Evolutionary conservation across 2,113 vertebrate genomes (phyloP).

Genomic region (Genyomyrus donnyi): DNA sequence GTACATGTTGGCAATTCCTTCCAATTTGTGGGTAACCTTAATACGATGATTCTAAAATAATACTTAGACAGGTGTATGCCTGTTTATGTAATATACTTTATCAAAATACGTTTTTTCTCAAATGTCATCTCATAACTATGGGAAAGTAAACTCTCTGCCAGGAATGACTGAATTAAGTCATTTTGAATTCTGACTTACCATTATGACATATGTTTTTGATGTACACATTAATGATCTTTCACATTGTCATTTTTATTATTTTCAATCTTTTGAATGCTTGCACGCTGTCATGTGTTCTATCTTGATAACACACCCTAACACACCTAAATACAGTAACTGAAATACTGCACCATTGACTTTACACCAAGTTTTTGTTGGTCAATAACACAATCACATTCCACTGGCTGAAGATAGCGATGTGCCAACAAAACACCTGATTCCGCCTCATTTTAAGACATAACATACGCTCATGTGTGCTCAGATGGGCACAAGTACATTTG

Average conservation of each 20-base stretch:
- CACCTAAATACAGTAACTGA: neutral
- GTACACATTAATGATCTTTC: too few relatives aligned
- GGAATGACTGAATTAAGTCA: neutral
- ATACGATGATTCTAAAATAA: neutral
- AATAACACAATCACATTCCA: neutral
- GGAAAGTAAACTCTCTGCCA: neutral
- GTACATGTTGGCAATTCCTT: neutral
- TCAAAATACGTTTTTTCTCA: neutral
- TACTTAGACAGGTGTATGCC: neutral
- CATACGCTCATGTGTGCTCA: neutral
- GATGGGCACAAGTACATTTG: neutral
- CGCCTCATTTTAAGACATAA: neutral
- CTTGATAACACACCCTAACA: neutral
- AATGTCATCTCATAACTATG: neutral
- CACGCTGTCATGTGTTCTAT: too few relatives aligned
- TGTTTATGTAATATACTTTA: neutral
- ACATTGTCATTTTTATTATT: too few relatives aligned
- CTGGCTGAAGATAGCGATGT: neutral
- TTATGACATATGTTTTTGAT: too few relatives aligned
- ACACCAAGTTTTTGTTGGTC: neutral
- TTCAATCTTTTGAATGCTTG: too few relatives aligned
- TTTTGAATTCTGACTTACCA: neutral
- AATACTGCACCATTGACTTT: neutral
- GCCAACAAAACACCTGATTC: neutral
- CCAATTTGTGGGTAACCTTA: neutral